Percentiles rank a stretch among this genome's conserved stretches.
These are phyloP conservation scores for Melieria crassipennis DNA, from an alignment of 2,888 invertebrate genomes.

Conservation along the genomic window DNA sequence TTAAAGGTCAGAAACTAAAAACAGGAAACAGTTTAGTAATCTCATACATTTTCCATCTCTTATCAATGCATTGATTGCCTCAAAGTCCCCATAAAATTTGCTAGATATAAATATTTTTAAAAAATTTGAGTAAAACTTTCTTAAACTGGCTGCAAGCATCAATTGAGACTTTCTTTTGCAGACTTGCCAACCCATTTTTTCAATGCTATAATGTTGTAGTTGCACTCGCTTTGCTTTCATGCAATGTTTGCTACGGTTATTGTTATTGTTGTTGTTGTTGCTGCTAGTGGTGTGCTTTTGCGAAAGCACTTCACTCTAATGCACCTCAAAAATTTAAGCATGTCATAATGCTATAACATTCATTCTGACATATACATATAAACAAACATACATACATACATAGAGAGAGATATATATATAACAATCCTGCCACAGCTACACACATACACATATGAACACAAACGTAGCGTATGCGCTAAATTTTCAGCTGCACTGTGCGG, in stretches of 20 bases:
- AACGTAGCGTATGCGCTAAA: too few species aligned
- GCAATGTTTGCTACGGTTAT: neutral
- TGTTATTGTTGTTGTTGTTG: neutral
- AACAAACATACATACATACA: neutral
- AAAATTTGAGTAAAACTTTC: neutral
- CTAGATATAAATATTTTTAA: neutral
- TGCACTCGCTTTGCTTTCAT: neutral
- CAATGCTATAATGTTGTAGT: neutral
- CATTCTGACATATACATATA: constrained; percentile 8
- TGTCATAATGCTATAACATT: constrained; percentile 29
- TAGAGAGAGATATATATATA: neutral
- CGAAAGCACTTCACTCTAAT: neutral
- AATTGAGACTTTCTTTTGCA: neutral
- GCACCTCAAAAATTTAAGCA: constrained; percentile 20
- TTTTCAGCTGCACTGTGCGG: too few species aligned
- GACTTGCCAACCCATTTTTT: too few species aligned
- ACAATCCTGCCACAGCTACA: neutral
- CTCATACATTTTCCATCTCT: neutral
- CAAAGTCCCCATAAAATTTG: neutral
- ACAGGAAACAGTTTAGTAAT: too few species aligned
- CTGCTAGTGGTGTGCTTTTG: neutral
- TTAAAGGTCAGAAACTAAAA: too few species aligned
- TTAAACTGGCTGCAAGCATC: neutral
- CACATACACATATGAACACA: neutral
- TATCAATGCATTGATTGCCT: neutral